Evolutionary conservation across 2,797 vertebrate species (phyloP), one percentile per base, ranked within the genome.

Genomic region (Myotis findleyi): DNA sequence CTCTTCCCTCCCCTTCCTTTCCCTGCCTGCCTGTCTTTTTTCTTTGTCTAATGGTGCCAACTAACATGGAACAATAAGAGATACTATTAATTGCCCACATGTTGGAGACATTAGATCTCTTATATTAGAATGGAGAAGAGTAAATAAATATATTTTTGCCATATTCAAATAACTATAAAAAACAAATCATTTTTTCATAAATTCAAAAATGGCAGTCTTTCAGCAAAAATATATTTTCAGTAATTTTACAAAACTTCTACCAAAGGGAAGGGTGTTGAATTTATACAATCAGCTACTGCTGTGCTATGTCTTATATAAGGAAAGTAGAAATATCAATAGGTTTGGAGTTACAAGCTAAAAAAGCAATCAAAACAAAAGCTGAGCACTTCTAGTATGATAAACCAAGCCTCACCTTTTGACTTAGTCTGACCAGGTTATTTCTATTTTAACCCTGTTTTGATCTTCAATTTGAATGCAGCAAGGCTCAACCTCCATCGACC

Each of bases 181-280:
- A 44, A 57, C 82, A 97, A 97, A 96, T 97, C 1, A 88, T 95
- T 97, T 81, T 81, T 85, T 96, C 90, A 91, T 75, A 97, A 96
- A 95, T 96, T 92, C 11, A 96, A 95, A 94, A 97, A 51, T 93
- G 80, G 23, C n/a, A 93, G 44, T 47, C 97, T 87, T 97, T 85
- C 71, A 91, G 30, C 92, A 90, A 95, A 97, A 97, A 92, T 1
- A 23, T 93, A 92, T 96, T 98, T 97, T 96, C 64, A 85, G 36
- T 66, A 93, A 92, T 92, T 96, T 97, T 96, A 91, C 8, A 64
- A 82, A 96, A 68, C 89, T 96, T 86, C 41, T 87, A 57, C 49
- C 68, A 93, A 98, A 97, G 21, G 21, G 11, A 73, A 95, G 57
- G 69, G 77, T 95, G 20, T 94, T 93, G 76, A 97, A 97, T 98